A percentile compares a stretch with the other conserved stretches of the same genome.
These are phyloP conservation scores for Varecia variegata DNA, from an alignment of 2,797 vertebrate genomes.

Conservation along the genomic window DNA sequence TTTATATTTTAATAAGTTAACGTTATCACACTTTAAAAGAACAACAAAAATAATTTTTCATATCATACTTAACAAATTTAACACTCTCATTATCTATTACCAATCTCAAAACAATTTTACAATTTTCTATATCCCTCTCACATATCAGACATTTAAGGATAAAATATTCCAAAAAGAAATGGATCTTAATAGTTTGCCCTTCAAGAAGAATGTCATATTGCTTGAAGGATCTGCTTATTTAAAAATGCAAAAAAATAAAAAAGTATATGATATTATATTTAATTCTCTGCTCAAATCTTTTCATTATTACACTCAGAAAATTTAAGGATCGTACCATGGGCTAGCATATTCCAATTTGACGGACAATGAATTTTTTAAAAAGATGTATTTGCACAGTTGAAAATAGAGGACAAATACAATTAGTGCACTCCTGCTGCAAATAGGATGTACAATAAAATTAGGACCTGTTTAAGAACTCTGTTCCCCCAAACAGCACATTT, in stretches of 20 bases:
- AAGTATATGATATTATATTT: not conserved
- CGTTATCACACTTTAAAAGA: not conserved
- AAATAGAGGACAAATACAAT: not conserved
- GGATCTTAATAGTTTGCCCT: not conserved
- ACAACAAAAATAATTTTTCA: not conserved
- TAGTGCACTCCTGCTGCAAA: not conserved
- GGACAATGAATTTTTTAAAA: not conserved
- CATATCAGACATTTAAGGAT: not conserved
- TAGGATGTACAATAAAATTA: not conserved
- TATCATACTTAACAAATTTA: not conserved
- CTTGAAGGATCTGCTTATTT: not conserved
- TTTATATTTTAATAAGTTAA: not conserved
- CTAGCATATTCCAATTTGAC: not conserved
- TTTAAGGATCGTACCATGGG: not conserved
- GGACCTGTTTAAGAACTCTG: not conserved
- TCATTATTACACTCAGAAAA: not conserved
- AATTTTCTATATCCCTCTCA: not conserved
- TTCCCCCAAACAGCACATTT: not conserved
- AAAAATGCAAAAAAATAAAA: not conserved
- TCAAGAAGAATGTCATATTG: not conserved
- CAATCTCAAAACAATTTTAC: not conserved
- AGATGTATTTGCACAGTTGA: not conserved
- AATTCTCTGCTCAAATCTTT: not conserved
- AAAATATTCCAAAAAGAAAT: not conserved
- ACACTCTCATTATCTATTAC: not conserved